phyloP scores from a whole-genome alignment of 2,113 vertebrate species.

The Mola mola region DNA sequence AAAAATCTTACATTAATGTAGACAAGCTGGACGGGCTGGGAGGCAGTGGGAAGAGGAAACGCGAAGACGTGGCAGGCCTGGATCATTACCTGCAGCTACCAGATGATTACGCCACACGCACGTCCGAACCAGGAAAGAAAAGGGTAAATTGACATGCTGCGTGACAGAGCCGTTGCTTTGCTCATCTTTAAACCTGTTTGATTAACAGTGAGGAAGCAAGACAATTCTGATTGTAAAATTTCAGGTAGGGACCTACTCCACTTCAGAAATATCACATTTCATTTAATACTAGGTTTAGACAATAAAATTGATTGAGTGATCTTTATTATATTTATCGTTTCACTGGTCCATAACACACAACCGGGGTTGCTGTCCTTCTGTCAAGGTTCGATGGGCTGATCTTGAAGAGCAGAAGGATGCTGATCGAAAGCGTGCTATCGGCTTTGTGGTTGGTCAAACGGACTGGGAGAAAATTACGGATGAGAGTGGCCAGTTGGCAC shows the following conservation, averaged over 20 bases:
- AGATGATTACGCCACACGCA: constrained; percentile 95
- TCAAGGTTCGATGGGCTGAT: constrained; percentile 97
- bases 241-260: not conserved
- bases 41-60: constrained; percentile 92
- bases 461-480: constrained; percentile 99
- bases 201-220: too few species aligned
- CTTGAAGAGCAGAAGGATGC: constrained; percentile 98
- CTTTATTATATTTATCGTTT: not conserved
- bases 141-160: constrained; percentile 80
- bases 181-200: too few species aligned
- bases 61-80: constrained; percentile 89
- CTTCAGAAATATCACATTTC: not conserved
- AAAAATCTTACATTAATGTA: constrained; percentile 83
- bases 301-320: not conserved
- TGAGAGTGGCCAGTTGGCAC: constrained; percentile 94
- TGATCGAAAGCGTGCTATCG: constrained; percentile 96
- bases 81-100: constrained; percentile 98
- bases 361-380: constrained; percentile 25
- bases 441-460: constrained; percentile 98
- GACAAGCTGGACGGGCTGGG: constrained; percentile 97
- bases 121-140: constrained; percentile 97
- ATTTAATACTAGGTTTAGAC: not conserved
- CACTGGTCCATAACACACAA: constrained; percentile 18
- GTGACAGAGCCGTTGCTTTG: not conserved
- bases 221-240: not conserved